Evolutionary conservation across 2,113 vertebrate genomes (phyloP).

Genomic region (Lampris megalopsis): DNA sequence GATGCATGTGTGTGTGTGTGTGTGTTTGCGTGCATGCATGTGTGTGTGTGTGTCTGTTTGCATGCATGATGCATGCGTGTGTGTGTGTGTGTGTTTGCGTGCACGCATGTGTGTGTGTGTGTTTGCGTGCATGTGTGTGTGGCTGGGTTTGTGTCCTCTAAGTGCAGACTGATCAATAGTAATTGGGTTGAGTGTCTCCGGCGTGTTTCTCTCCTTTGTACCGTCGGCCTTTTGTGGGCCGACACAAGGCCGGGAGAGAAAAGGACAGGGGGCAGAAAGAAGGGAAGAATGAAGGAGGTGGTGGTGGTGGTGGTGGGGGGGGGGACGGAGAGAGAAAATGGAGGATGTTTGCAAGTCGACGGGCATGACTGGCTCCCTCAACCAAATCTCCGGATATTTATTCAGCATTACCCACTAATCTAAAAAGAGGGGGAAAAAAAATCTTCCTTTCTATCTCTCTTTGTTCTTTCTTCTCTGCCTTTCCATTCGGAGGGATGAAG

Average conservation of each 20-base stretch:
- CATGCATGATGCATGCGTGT: constrained; percentile 4
- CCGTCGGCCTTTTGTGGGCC: constrained; percentile 67
- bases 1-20: no score
- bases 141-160: constrained; percentile 51
- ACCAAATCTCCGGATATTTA: constrained; percentile 81
- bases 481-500: constrained; percentile 44
- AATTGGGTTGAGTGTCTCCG: constrained; percentile 79
- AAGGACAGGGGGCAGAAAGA: constrained; percentile 41
- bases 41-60: no score
- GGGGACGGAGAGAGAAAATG: constrained; percentile 64
- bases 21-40: no score
- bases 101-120: no score
- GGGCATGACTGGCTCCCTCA: constrained; percentile 79
- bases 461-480: constrained; percentile 24
- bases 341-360: constrained; percentile 80
- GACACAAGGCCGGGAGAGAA: constrained; percentile 57
- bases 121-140: constrained; percentile 44
- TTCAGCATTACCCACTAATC: constrained; percentile 80
- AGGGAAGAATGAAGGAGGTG: constrained; percentile 41
- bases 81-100: no score
- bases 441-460: constrained; percentile 58
- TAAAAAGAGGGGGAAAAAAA: constrained; percentile 47
- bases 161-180: constrained; percentile 78
- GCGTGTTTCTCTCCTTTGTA: constrained; percentile 74
- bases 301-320: not conserved